Evolutionary conservation across 1,140 invertebrate genomes (phyloP), one percentile per base, ranked within the genome.

Genomic region (Pseudomyrmex dendroicus): DNA sequence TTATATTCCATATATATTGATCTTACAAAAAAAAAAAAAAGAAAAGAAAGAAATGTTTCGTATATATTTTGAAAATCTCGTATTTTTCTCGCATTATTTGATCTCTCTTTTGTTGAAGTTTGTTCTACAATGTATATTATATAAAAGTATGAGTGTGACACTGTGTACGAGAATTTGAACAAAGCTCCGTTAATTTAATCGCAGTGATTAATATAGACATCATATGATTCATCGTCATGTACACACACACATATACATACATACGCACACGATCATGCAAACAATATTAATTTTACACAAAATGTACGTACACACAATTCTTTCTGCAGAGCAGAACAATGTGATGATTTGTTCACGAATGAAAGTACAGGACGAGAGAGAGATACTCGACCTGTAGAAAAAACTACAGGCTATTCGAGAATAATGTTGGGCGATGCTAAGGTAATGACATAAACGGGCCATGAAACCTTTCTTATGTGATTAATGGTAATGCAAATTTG

Each of bases 381-480:
- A 35, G 35, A 35, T 15, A 52, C 50, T 78, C 52, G 52, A 57
- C 57, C 35, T 35, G 35, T 68, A 15, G 56, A 67, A 12, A 25
- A 48, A 61, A 57, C 66, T 72, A 80, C 17, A 57, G 17, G 15
- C 20, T 48, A 25, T 25, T 70, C 15, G n/a, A 78, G 20, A 9
- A 5, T 13, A 22, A 64, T 46, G 44, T 48, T 17, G 52, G 13
- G 35, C 35, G 44, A 20, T 57, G 20, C 20, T 35, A 70, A 59
- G 56, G 10, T 50, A 25, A 59, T 25, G 52, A 59, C 52, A 59
- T 20, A n/a, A 70, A 59, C 35, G 8, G 12, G n/a, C 15, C n/a
- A 25, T 12, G 44, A 46, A 68, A 70, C 52, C 15, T 70, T 68
- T 78, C 74, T 78, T 59, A 78, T 59, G 76, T 70, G 52, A 78